Conservation (phyloP, 2,797 vertebrate species). For the Neopelma chrysocephalum region DNA sequence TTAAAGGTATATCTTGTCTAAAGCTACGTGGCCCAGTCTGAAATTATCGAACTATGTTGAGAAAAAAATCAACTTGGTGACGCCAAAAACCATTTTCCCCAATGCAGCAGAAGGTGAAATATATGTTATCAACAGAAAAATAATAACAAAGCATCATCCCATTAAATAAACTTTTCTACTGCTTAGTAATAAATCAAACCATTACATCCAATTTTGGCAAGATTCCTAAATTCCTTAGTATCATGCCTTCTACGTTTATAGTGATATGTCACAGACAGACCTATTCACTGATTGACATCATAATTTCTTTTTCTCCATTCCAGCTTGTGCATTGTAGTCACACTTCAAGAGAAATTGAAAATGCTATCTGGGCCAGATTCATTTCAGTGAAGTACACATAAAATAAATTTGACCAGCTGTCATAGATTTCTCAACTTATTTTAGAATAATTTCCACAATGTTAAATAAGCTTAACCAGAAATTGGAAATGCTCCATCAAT, state of each 20-base stretch:
- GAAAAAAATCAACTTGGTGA: neutral
- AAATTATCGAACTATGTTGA: neutral
- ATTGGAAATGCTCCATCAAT: neutral
- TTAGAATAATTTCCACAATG: neutral
- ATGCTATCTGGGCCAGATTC: neutral
- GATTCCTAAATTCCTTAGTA: neutral
- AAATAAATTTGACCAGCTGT: neutral
- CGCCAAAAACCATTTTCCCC: neutral
- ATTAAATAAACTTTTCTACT: constrained; percentile 8
- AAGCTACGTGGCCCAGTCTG: neutral
- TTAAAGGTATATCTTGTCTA: neutral
- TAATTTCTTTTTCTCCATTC: neutral
- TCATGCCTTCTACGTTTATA: neutral
- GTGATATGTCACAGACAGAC: neutral
- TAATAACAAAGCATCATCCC: neutral
- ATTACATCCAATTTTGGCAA: neutral
- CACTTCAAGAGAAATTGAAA: constrained; percentile 21
- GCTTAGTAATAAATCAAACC: neutral
- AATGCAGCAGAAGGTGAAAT: neutral
- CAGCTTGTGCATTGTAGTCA: neutral
- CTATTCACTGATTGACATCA: neutral
- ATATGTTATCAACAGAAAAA: neutral
- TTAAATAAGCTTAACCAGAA: constrained; percentile 22
- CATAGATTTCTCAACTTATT: neutral
- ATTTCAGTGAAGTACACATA: neutral